Conservation (phyloP, 1,140 invertebrate species). For the Papilio machaon region DNA sequence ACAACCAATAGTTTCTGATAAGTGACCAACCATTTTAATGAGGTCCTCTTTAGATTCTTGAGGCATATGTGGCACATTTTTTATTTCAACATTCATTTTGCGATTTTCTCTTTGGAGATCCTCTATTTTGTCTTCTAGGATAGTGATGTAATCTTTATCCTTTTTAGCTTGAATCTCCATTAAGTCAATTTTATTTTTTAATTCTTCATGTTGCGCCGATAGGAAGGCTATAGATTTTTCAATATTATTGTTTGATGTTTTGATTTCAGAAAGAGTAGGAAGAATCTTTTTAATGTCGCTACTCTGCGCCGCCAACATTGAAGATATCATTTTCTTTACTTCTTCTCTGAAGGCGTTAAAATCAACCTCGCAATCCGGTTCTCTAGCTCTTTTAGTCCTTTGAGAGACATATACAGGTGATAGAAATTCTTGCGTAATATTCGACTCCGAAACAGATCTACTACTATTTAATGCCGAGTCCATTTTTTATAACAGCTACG, state of each 20-base stretch:
- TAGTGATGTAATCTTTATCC: too few species aligned
- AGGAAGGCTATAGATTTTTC: constrained; percentile 5
- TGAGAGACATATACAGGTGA: background rate
- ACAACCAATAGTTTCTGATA: too few species aligned
- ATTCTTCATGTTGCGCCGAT: too few species aligned
- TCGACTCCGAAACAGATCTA: background rate
- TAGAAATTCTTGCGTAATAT: background rate
- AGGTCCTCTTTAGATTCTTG: too few species aligned
- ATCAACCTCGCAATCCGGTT: background rate
- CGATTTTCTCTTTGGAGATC: too few species aligned
- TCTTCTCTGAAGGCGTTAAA: background rate
- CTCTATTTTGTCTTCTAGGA: too few species aligned
- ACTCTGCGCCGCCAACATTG: background rate
- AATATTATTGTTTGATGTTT: background rate
- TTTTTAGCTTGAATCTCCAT: too few species aligned
- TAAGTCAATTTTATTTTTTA: too few species aligned
- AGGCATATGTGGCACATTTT: too few species aligned
- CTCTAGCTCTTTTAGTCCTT: background rate
- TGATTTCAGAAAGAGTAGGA: background rate
- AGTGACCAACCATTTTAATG: too few species aligned
- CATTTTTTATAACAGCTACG: too few species aligned
- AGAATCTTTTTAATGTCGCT: background rate
- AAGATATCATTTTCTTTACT: background rate
- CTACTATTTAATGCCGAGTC: background rate
- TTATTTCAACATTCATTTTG: too few species aligned